phyloP scores from a whole-genome alignment of 92 coral and sea anemone genomes.

The Epizoanthus illoricatus region DNA sequence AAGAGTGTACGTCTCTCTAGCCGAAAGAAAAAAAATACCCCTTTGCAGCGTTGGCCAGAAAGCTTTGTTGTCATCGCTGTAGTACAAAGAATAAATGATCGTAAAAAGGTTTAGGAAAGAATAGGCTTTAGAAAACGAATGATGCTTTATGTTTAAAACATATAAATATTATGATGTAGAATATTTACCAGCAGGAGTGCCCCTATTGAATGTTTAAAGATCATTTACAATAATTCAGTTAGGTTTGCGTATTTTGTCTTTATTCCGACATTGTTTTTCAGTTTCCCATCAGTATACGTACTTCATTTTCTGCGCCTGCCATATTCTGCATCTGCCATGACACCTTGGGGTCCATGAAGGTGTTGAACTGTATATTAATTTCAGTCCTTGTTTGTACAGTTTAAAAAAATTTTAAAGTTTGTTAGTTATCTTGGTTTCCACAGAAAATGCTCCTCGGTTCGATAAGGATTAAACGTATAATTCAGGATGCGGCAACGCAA shows the following conservation, averaged over 20 bases:
- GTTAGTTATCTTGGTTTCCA: background rate
- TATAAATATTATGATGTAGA: conserved; percentile 33
- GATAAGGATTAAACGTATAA: background rate
- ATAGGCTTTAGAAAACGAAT: conserved; percentile 24
- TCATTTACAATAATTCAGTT: conserved; percentile 9
- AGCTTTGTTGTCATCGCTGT: conserved; percentile 1
- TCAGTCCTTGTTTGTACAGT: background rate
- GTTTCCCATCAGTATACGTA: background rate
- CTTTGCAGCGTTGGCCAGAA: background rate
- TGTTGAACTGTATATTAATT: background rate
- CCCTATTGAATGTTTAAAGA: conserved; percentile 11
- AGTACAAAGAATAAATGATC: background rate
- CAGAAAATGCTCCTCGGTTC: background rate
- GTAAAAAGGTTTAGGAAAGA: conserved; percentile 3
- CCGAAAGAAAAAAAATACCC: background rate
- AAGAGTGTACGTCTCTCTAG: background rate
- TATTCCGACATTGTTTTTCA: background rate
- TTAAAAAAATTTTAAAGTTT: background rate
- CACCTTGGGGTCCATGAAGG: background rate
- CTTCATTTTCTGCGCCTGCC: background rate
- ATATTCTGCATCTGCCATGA: background rate
- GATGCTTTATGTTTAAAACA: conserved; percentile 28
- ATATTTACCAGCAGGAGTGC: conserved; percentile 24
- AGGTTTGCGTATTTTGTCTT: background rate
- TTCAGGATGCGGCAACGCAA: background rate